Percentiles rank a stretch among this genome's conserved stretches.
These are phyloP conservation scores for Dendroctonus ponderosae DNA, from an alignment of 1,140 invertebrate genomes.

Conservation along the genomic window DNA sequence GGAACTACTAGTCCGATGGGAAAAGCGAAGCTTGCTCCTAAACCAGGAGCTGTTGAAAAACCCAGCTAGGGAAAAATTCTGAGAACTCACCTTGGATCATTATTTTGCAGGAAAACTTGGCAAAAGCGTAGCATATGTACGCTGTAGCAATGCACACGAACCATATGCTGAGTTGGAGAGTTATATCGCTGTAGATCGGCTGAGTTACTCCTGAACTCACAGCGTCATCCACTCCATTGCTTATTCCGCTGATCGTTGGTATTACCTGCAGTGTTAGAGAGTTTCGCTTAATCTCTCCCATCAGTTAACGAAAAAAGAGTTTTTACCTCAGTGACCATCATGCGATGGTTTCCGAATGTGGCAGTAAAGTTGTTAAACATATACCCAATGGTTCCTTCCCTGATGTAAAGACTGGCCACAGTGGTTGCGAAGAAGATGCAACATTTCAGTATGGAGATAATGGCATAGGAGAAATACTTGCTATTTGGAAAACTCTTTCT, in stretches of 20 bases:
- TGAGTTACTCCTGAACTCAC: conserved; percentile 44
- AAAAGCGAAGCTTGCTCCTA: conserved; percentile 70
- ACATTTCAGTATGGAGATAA: conserved; percentile 68
- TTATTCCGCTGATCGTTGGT: not conserved
- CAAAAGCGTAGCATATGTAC: conserved; percentile 69
- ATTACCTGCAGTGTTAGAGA: not conserved
- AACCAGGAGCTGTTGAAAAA: conserved; percentile 1
- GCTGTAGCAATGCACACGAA: conserved; percentile 63
- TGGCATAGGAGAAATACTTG: conserved; percentile 69
- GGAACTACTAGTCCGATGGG: conserved; percentile 73
- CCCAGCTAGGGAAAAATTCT: not conserved
- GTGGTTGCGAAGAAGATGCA: conserved; percentile 60
- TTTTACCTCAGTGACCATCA: conserved; percentile 59
- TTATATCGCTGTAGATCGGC: conserved; percentile 42
- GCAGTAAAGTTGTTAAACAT: conserved; percentile 56
- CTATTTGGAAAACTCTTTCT: conserved; percentile 60
- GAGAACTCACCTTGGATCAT: conserved; percentile 64
- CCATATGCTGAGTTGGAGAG: conserved; percentile 58
- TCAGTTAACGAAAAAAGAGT: not conserved
- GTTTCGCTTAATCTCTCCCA: not conserved
- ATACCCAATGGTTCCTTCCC: conserved; percentile 54
- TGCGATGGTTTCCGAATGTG: conserved; percentile 57
- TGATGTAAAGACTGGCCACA: conserved; percentile 57
- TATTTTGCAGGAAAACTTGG: conserved; percentile 81
- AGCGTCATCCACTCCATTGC: conserved; percentile 38